A percentile compares a stretch with the other conserved stretches of the same genome.
Conservation (phyloP, 2,113 vertebrate species). For the Saguinus imperator region DNA sequence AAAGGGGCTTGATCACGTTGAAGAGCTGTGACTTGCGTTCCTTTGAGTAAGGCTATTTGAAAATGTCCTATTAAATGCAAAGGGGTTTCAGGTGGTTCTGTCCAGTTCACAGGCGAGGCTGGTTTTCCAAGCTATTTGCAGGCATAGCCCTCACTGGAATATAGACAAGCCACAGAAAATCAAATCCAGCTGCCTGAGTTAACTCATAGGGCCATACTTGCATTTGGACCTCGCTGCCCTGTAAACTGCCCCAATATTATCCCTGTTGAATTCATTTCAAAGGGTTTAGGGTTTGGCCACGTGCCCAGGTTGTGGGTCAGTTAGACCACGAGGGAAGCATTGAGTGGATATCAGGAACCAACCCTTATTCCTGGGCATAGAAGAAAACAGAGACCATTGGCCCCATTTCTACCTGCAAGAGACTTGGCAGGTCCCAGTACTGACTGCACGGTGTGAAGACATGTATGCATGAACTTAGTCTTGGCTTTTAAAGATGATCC, state of each 20-base stretch:
- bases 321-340: neutral
- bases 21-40: neutral
- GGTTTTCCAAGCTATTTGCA: neutral
- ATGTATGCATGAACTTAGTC: neutral
- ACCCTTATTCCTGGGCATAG: neutral
- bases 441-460: accelerated
- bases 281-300: neutral
- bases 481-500: neutral
- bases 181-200: neutral
- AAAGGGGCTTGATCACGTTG: neutral
- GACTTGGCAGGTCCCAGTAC: too few species aligned
- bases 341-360: accelerated
- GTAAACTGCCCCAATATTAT: neutral
- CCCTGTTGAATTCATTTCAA: neutral
- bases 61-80: neutral
- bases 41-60: neutral
- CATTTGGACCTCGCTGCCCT: neutral
- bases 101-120: neutral
- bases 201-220: neutral
- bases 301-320: neutral
- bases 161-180: neutral
- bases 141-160: neutral
- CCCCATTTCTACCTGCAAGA: neutral
- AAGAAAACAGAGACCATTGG: neutral
- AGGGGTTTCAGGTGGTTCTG: neutral